Conservation (phyloP, 2,888 invertebrate species). For the Steromphala cineraria region DNA sequence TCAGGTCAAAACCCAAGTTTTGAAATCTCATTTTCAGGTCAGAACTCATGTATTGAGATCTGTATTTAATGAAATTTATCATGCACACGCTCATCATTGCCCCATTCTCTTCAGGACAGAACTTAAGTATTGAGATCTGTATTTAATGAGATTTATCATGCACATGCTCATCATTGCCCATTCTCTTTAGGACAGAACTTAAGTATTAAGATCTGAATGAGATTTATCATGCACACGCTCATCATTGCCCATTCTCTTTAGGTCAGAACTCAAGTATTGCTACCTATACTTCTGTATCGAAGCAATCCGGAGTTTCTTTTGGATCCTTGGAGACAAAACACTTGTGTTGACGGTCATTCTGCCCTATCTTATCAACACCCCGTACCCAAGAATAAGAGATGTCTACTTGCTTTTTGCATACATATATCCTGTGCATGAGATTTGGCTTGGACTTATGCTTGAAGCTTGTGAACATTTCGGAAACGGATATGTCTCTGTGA, state of each 20-base stretch:
- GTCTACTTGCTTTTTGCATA: slow-evolving; percentile 3
- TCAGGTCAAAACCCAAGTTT: too few relatives aligned
- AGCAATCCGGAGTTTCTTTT: neutral
- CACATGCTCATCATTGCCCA: too few relatives aligned
- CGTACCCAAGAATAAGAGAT: neutral
- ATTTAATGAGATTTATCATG: too few relatives aligned
- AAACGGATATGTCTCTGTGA: neutral
- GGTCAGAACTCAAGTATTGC: slow-evolving; percentile 16
- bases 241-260: neutral
- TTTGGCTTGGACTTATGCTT: slow-evolving; percentile 4
- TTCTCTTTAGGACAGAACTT: too few relatives aligned
- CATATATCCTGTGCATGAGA: neutral
- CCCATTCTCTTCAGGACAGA: too few relatives aligned
- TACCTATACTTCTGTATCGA: slow-evolving; percentile 13
- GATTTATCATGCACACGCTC: too few relatives aligned
- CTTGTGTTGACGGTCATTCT: slow-evolving; percentile 1
- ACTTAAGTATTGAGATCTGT: too few relatives aligned
- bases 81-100: too few relatives aligned
- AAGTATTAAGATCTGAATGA: too few relatives aligned
- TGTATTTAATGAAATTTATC: too few relatives aligned
- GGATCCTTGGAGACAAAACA: slow-evolving; percentile 11
- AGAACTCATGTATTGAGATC: too few relatives aligned
- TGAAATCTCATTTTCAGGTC: too few relatives aligned
- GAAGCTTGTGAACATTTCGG: neutral
- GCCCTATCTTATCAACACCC: neutral